Percentiles rank a stretch among this genome's conserved stretches.
These are phyloP conservation scores for Artibeus jamaicensis DNA, from an alignment of 2,797 vertebrate species.

Conservation along the genomic window DNA sequence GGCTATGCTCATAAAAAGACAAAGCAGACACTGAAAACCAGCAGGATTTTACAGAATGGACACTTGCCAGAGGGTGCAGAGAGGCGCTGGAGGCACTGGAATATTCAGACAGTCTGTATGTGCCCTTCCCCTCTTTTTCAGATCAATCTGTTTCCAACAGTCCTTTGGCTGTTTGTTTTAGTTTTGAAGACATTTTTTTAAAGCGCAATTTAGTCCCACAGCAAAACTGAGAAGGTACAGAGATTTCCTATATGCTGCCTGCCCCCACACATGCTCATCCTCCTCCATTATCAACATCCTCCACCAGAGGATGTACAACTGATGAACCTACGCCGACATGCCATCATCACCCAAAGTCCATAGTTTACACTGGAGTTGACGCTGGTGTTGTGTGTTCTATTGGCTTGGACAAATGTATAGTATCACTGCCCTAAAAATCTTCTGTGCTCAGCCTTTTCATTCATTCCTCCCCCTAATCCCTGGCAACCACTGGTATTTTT, in stretches of 20 bases:
- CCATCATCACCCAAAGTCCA: not conserved
- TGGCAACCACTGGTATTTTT: not conserved
- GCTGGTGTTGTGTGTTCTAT: not conserved
- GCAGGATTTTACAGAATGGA: not conserved
- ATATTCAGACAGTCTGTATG: not conserved
- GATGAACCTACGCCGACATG: not conserved
- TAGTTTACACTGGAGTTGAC: not conserved
- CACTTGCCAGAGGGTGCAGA: not conserved
- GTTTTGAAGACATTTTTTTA: not conserved
- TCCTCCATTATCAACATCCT: not conserved
- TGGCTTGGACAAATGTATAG: not conserved
- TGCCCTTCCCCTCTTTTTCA: not conserved
- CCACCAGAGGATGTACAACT: not conserved
- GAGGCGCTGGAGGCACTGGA: not conserved
- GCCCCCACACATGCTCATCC: not conserved
- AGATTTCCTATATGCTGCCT: not conserved
- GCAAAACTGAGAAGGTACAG: not conserved
- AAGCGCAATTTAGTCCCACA: not conserved
- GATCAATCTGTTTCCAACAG: not conserved
- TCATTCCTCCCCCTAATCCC: not conserved
- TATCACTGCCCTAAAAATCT: not conserved
- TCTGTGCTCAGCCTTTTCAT: not conserved
- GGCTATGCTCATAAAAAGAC: not conserved
- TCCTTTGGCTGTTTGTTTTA: not conserved
- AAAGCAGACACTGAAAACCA: slow-evolving; percentile 4